Base-by-base conservation (phyloP, 2,888 invertebrate genomes). In the Nezara viridula region DNA sequence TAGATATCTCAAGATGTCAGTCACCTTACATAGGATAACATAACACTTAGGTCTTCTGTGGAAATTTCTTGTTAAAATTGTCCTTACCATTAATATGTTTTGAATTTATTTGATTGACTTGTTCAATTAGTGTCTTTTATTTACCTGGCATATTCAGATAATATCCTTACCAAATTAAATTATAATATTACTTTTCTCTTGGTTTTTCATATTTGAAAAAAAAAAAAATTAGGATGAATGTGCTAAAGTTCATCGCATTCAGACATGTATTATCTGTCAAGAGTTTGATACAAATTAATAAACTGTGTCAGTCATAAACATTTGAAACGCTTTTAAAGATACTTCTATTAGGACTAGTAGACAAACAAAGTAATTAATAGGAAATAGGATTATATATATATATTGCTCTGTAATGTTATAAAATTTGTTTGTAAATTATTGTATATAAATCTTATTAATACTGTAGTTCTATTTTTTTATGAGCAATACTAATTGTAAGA, bases 391-490 rank as follows among this genome's bases (percentile, higher is more conserved):
- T 32, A 14, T 2, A 60, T 32, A 14, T 2, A 60, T 2, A 3
- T 27, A 60, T 50, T 55, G 55, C 55, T 55, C 60, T 27, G 27
- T 60, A 60, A 60, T 60, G 27, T 55, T 55, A 9, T 60, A 60
- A 0, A 60, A 60, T 27, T 60, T 60, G 27, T 60, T 60, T 60
- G 60, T 60, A 60, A 60, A 60, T 60, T 60, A 60, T 60, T 60
- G 60, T 60, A 60, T 60, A 60, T 60, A 60, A 4, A 60, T 60
- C 27, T 60, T 60, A 60, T 60, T 27, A 27, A n/a, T 60, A 60
- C 14, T 60, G 60, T 60, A 60, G 60, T 16, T 60, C 27, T 60
- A 60, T 60, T 60, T 60, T 60, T 60, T 60, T 60, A 60, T 60
- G 27, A 60, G 60, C 60, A 27, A 60, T 27, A 14, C 27, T 60